Evolutionary conservation across 2,888 invertebrate genomes (phyloP), one percentile per base, ranked within the genome.

Genomic region (Herminia tarsipennalis): DNA sequence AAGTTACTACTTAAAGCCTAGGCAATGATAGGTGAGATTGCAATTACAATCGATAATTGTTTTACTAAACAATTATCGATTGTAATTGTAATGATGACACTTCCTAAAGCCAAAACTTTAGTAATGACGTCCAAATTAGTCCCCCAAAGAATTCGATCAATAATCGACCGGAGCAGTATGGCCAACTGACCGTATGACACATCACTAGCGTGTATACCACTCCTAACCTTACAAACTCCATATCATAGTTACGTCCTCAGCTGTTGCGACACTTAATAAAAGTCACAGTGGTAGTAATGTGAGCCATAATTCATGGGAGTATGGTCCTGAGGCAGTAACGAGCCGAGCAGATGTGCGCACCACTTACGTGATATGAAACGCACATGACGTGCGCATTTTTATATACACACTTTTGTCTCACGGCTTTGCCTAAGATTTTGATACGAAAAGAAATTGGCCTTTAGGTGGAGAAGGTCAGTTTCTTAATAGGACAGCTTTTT

Each of bases 311-410:
- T 69, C 70, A 58, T 44, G 53, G 55, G 59, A 61, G 50, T 54
- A 50, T 55, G 47, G 34, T 29, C 54, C 53, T 52, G 56, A 65
- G 64, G 57, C 56, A 60, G 63, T 64, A 67, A 71, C 67, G 69
- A 71, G 58, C 42, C 33, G 47, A 45, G 66, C 70, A 73, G 73
- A 73, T 73, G 72, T 66, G 56, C 50, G 47, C 46, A 37, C 49
- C 64, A 59, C 65, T 62, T 55, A 58, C 36, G 46, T 43, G 53
- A 65, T 56, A 65, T 65, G 55, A 65, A 52, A 38, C 60, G 47
- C 67, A 62, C 54, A 59, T 66, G 66, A 64, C 61, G 54, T 54
- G 44, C 20, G 16, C 40, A 55, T 32, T 65, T 53, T 42, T 55
- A 57, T 55, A 50, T 52, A 45, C 50, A 58, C 47, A 60, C 33